Evolutionary conservation across 1,140 invertebrate genomes (phyloP).

Genomic region (Lasioglossum albipes): DNA sequence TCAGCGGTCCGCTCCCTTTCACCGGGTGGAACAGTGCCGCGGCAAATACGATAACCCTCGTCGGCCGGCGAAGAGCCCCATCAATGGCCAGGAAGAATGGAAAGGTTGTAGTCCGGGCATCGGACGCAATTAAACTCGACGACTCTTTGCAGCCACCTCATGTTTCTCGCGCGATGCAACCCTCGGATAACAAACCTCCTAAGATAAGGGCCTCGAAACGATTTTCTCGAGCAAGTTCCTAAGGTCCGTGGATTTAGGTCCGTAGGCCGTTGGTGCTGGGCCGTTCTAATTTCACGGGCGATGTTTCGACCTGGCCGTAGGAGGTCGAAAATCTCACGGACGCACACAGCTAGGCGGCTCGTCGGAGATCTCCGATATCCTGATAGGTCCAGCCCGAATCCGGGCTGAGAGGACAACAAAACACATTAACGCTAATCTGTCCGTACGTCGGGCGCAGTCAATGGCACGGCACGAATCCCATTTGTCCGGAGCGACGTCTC

Average conservation of each 20-base stretch:
- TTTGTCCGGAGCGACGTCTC: slow-evolving; percentile 61
- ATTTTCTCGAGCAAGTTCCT: neutral
- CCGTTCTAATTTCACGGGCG: slow-evolving; percentile 37
- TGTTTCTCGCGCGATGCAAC: slow-evolving; percentile 9
- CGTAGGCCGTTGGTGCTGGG: neutral
- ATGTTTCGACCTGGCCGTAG: slow-evolving; percentile 5
- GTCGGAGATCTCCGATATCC: slow-evolving; percentile 15
- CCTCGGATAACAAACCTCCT: neutral
- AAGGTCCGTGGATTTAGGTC: neutral
- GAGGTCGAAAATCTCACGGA: slow-evolving; percentile 15
- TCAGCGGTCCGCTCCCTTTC: neutral
- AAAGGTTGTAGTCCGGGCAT: slow-evolving; percentile 21
- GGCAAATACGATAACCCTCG: slow-evolving; percentile 23
- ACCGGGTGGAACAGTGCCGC: slow-evolving; percentile 14
- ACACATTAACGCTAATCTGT: slow-evolving; percentile 66
- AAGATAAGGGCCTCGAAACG: neutral
- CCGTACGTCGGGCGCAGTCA: slow-evolving; percentile 59
- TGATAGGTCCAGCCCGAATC: slow-evolving; percentile 16
- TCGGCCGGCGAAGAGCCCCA: neutral
- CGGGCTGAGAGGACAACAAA: slow-evolving; percentile 50
- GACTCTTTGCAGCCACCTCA: slow-evolving; percentile 15
- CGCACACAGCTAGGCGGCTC: neutral
- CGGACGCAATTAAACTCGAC: slow-evolving; percentile 24
- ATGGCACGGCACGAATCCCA: slow-evolving; percentile 64
- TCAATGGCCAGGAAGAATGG: slow-evolving; percentile 28